Evolutionary conservation across 2,888 invertebrate species (phyloP).

Genomic region (Elmis aenea): DNA sequence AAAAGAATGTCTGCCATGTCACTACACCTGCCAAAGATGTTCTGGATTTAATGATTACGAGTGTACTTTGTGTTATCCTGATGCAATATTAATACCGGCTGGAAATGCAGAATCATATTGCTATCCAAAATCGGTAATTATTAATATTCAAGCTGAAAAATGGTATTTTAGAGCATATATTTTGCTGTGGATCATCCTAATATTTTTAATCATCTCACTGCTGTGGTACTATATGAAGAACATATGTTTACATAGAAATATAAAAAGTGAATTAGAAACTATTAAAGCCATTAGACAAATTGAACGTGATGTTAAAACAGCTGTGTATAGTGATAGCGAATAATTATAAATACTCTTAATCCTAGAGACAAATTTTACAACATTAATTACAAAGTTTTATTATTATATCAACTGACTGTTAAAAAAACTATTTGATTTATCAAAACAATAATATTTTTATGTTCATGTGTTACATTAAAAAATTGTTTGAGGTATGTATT

Average conservation of each 20-base stretch:
- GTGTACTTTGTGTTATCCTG: slow-evolving; percentile 63
- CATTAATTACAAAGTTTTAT: no score
- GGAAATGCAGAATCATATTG: slow-evolving; percentile 41
- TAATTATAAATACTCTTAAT: no score
- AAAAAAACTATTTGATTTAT: no score
- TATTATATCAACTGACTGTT: no score
- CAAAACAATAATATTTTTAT: no score
- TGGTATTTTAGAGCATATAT: slow-evolving; percentile 37
- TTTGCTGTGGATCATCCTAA: slow-evolving; percentile 28
- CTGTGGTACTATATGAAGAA: slow-evolving; percentile 16
- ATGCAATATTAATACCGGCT: slow-evolving; percentile 53
- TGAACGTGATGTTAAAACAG: slow-evolving; percentile 35
- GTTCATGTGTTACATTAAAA: no score
- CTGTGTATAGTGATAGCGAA: slow-evolving; percentile 37
- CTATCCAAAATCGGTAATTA: slow-evolving; percentile 33
- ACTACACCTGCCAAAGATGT: slow-evolving; percentile 70
- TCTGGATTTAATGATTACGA: slow-evolving; percentile 64
- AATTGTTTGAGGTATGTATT: no score
- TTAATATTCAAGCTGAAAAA: slow-evolving; percentile 28
- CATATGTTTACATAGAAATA: slow-evolving; percentile 12
- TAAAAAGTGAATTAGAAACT: slow-evolving; percentile 25
- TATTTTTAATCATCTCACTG: slow-evolving; percentile 21
- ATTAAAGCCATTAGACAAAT: slow-evolving; percentile 33
- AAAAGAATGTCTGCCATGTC: slow-evolving; percentile 58
- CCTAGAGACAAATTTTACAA: no score